phyloP scores from a whole-genome alignment of 2,888 invertebrate species.

The Carcina quercana region DNA sequence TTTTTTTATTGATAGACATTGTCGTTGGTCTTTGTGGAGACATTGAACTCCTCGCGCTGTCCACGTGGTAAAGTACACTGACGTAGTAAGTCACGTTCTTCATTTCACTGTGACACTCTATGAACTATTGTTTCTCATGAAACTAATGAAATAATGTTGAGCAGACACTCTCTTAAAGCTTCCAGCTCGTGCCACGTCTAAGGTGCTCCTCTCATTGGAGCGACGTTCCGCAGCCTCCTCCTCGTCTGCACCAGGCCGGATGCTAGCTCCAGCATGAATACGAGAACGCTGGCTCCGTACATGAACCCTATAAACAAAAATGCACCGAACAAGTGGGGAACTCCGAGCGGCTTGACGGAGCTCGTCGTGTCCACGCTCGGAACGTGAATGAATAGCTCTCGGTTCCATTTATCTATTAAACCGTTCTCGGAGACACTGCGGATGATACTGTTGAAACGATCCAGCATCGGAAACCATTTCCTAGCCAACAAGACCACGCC shows the following conservation, averaged over 20 bases:
- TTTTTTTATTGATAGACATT: too few species aligned
- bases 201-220: too few species aligned
- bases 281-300: slow-evolving; percentile 42
- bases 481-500: slow-evolving; percentile 61
- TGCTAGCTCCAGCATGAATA: slow-evolving; percentile 49
- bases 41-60: too few species aligned
- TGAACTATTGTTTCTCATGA: too few species aligned
- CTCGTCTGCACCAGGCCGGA: slow-evolving; percentile 11
- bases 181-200: too few species aligned
- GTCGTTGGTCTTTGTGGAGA: too few species aligned
- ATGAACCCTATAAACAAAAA: slow-evolving; percentile 64
- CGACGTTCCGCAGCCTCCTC: neutral
- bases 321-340: slow-evolving; percentile 61
- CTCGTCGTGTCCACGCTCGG: slow-evolving; percentile 34
- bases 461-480: slow-evolving; percentile 64
- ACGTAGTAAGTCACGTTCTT: too few species aligned
- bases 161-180: too few species aligned
- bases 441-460: slow-evolving; percentile 57
- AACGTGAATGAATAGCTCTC: slow-evolving; percentile 50
- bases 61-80: too few species aligned
- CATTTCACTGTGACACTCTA: too few species aligned
- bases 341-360: slow-evolving; percentile 45
- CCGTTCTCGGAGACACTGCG: slow-evolving; percentile 65
- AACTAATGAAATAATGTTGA: too few species aligned
- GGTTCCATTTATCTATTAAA: slow-evolving; percentile 65